Evolutionary conservation across 2,888 invertebrate species (phyloP).

Genomic region (Selenia dentaria): DNA sequence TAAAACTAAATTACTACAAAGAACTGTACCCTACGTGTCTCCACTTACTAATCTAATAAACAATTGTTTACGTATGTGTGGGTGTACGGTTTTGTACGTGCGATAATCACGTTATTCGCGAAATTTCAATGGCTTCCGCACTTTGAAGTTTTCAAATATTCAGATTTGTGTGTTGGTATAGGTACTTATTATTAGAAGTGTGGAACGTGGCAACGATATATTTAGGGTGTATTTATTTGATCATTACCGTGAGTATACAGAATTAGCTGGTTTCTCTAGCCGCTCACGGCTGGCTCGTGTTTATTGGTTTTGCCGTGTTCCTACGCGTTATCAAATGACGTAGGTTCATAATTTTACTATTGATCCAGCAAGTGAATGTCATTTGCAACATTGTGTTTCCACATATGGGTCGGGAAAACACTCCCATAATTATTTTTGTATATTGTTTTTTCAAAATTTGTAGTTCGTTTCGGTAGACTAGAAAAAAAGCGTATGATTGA

Average conservation of each 20-base stretch:
- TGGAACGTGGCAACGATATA: conserved; percentile 30
- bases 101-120: conserved; percentile 59
- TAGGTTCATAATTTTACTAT: conserved; percentile 17
- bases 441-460: too few relatives aligned
- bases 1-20: neutral
- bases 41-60: conserved; percentile 52
- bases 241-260: conserved; percentile 23
- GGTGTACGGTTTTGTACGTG: conserved; percentile 34
- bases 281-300: conserved; percentile 11
- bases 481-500: too few relatives aligned
- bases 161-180: conserved; percentile 32
- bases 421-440: too few relatives aligned
- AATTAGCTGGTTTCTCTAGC: conserved; percentile 13
- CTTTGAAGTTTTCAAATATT: conserved; percentile 40
- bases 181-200: conserved; percentile 37
- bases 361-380: conserved; percentile 19
- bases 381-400: conserved; percentile 11
- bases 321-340: conserved; percentile 13
- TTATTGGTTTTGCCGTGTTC: conserved; percentile 32
- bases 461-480: too few relatives aligned
- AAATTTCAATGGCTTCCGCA: conserved; percentile 61
- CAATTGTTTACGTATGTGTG: conserved; percentile 40
- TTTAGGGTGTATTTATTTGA: conserved; percentile 35
- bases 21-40: neutral
- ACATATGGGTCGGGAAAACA: too few relatives aligned